Percentiles rank a stretch among this genome's conserved stretches.
phyloP scores from a whole-genome alignment of 2,113 vertebrate species.

The Martes martes region DNA sequence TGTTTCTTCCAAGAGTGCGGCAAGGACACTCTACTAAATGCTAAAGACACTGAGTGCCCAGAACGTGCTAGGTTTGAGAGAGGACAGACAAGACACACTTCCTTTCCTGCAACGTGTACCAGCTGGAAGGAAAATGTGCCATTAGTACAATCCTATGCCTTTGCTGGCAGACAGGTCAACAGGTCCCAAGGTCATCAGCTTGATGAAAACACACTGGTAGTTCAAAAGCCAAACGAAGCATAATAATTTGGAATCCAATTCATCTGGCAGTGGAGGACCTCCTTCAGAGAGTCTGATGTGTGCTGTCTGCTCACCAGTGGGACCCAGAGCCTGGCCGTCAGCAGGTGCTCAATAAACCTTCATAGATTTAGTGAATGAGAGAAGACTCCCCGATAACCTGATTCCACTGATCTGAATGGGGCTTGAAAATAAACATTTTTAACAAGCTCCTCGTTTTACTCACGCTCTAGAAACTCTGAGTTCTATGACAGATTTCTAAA shows the following conservation, averaged over 20 bases:
- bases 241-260: neutral
- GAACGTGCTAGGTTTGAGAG: neutral
- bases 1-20: neutral
- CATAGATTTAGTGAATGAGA: neutral
- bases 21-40: rapidly evolving
- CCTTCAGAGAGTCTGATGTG: too few relatives aligned
- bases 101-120: neutral
- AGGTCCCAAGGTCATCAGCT: neutral
- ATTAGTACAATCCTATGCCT: neutral
- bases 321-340: neutral
- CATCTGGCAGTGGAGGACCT: neutral
- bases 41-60: neutral
- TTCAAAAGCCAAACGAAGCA: neutral
- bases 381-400: neutral
- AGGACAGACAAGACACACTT: neutral
- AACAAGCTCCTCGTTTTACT: neutral
- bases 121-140: neutral
- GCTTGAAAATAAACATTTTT: neutral
- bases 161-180: neutral
- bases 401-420: too few relatives aligned
- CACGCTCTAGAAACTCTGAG: neutral
- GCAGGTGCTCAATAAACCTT: rapidly evolving
- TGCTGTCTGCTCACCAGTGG: too few relatives aligned
- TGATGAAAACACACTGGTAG: neutral
- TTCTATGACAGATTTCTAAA: neutral